phyloP scores from a whole-genome alignment of 2,888 invertebrate species.

The Chrysolina oricalcia region DNA sequence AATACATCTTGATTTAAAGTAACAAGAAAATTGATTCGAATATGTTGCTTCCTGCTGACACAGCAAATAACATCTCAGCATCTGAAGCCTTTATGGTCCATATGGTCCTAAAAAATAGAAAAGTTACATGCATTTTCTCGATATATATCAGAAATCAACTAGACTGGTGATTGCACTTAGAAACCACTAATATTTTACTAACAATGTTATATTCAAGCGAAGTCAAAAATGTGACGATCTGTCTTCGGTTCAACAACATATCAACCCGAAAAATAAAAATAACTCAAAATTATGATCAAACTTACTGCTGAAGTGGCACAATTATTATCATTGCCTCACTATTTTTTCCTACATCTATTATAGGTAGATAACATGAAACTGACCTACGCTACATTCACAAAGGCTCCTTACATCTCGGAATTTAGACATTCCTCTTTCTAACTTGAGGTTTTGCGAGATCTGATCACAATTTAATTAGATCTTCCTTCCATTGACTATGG shows the following conservation, averaged over 20 bases:
- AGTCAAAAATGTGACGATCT: too few relatives aligned
- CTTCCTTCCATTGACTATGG: not conserved
- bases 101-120: conserved; percentile 6
- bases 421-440: not conserved
- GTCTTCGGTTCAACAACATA: too few relatives aligned
- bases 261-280: not conserved
- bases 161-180: not conserved
- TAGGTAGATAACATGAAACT: not conserved
- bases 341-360: not conserved
- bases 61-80: not conserved
- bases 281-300: not conserved
- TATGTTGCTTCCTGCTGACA: conserved; percentile 13
- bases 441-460: not conserved
- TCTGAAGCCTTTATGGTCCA: conserved; percentile 20
- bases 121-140: not conserved
- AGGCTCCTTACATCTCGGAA: not conserved
- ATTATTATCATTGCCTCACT: not conserved
- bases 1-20: conserved; percentile 1
- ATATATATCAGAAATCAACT: not conserved
- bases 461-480: not conserved
- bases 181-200: not conserved
- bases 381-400: not conserved
- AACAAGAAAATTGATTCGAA: conserved; percentile 7
- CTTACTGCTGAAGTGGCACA: not conserved
- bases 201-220: not conserved